Base-by-base conservation (phyloP, 2,888 invertebrate species). In the Onchidella celtica region DNA sequence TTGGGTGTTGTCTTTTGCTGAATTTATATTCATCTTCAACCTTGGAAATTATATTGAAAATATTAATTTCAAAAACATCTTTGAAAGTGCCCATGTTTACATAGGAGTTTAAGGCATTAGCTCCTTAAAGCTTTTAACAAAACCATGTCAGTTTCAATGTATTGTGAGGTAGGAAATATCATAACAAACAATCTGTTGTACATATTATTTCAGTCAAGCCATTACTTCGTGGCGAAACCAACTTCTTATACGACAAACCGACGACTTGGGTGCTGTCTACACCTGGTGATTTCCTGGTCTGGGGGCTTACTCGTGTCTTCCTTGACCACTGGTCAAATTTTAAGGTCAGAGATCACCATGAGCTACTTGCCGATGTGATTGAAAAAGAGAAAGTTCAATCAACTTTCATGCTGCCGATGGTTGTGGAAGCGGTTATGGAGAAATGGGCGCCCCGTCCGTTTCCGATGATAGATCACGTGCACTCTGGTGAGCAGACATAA, bases 281-380 rank as follows among this genome's bases (percentile, higher is more conserved):
- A 6, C 74, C 74, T 4, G 74, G 59, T 3, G 36, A 59, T 24
- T 59, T 59, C 6, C 36, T 74, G 34, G 59, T 74, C 36, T 59
- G 57, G 59, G 61, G 74, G 17, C 24, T n/a, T 17, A 57, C 59
- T 3, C n/a, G 74, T n/a, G 74, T 74, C 4, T 21, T 14, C 29
- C 34, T 74, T 4, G 74, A 74, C 59, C n/a, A 32, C 3, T 74
- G 74, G 74, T n/a, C 17, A 3, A 29, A 57, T 1, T 21, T 38
- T 6, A 17, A 4, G 47, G 34, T 14, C 1, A 2, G 34, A 14
- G 34, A 34, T 34, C 3, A 9, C 6, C 34, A 57, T 61, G 32
- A 59, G 34, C 74, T 59, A 14, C 32, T 74, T n/a, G 74, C 59
- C 3, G 59, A 32, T 3, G 61, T 74, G 47, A 74, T 74, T 3